These are phyloP conservation scores for Isichthys henryi DNA, from an alignment of 2,113 vertebrate genomes.

Conservation along the genomic window DNA sequence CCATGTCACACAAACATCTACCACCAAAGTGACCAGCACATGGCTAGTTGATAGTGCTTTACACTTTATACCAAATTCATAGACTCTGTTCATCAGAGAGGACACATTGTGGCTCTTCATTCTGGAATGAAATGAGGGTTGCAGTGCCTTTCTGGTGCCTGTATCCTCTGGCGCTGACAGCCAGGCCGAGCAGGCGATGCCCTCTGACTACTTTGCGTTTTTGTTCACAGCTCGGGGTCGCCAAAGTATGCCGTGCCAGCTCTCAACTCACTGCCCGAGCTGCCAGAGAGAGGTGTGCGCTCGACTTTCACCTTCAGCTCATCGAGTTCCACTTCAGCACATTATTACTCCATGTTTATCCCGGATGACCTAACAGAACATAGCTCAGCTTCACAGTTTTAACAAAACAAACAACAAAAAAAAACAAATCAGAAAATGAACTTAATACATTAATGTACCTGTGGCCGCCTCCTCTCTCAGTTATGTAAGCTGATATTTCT, in stretches of 20 bases:
- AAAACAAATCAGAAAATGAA: background rate
- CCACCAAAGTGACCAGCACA: background rate
- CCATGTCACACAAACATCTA: background rate
- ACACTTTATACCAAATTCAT: background rate
- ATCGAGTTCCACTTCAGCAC: background rate
- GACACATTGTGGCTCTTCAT: background rate
- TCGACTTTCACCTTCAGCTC: background rate
- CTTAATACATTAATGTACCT: background rate
- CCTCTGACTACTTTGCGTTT: background rate
- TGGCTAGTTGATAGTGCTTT: background rate
- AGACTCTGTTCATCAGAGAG: background rate
- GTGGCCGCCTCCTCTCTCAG: background rate
- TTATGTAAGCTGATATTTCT: background rate
- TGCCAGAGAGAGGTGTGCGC: slow-evolving; percentile 43
- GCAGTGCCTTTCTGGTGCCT: background rate
- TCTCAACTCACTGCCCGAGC: slow-evolving; percentile 44
- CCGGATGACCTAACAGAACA: background rate
- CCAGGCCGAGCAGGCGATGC: no score
- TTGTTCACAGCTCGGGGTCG: slow-evolving; percentile 45
- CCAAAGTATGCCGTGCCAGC: slow-evolving; percentile 36
- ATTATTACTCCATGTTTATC: background rate
- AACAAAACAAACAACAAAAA: background rate
- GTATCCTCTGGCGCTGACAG: no score
- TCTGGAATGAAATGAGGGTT: background rate
- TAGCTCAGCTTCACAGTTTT: background rate